phyloP scores from a whole-genome alignment of 2,888 invertebrate genomes.

The Noctua pronuba region DNA sequence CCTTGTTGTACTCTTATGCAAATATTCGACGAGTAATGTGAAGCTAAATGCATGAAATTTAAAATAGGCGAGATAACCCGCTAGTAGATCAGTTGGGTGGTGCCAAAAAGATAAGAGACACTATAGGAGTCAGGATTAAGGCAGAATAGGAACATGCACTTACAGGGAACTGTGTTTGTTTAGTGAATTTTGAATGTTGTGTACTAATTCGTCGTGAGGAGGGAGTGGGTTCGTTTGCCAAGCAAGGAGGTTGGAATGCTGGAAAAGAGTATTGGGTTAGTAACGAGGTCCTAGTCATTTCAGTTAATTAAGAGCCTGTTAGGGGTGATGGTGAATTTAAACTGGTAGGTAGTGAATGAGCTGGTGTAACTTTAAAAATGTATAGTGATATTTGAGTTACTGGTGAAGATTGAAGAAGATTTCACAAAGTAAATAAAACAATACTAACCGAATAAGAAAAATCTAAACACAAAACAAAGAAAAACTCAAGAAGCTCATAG shows the following conservation, averaged over 20 bases:
- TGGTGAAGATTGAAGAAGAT: not conserved
- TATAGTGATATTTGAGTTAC: not conserved
- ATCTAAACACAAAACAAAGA: slow-evolving; percentile 5
- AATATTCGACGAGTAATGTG: slow-evolving; percentile 84
- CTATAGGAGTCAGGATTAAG: slow-evolving; percentile 78
- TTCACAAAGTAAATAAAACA: slow-evolving; percentile 13
- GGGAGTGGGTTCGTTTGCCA: not conserved
- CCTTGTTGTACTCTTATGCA: slow-evolving; percentile 79
- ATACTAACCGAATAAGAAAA: not conserved
- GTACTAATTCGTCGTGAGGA: slow-evolving; percentile 39
- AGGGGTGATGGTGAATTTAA: not conserved
- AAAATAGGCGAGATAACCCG: slow-evolving; percentile 76
- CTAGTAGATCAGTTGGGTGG: slow-evolving; percentile 76
- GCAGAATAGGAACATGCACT: slow-evolving; percentile 86
- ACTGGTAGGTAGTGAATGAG: not conserved
- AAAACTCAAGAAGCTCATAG: slow-evolving; percentile 27
- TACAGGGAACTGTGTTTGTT: slow-evolving; percentile 78
- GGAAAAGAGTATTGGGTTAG: not conserved
- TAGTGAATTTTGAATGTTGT: slow-evolving; percentile 74
- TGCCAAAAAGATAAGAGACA: slow-evolving; percentile 86
- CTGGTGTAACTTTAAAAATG: not conserved
- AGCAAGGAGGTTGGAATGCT: not conserved
- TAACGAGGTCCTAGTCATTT: not conserved
- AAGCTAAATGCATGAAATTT: slow-evolving; percentile 85
- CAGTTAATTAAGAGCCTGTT: not conserved